Percentiles rank a stretch among this genome's conserved stretches.
phyloP scores from a whole-genome alignment of 1,140 invertebrate genomes.

The Hypothenemus hampei region DNA sequence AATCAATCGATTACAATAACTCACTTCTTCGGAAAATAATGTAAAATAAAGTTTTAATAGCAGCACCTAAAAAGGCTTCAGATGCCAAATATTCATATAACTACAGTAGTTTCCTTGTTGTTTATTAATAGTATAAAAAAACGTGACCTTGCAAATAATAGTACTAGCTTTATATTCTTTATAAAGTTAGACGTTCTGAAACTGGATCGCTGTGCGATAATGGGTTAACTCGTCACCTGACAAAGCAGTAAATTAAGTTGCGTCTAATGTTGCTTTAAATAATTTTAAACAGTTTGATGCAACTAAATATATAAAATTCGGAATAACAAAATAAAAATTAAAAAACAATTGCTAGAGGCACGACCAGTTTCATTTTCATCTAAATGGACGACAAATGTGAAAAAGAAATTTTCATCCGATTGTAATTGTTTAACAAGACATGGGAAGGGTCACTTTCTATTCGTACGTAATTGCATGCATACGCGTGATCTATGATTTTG shows the following conservation, averaged over 20 bases:
- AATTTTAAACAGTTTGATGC: too few species aligned
- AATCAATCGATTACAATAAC: too few species aligned
- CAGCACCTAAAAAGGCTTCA: too few species aligned
- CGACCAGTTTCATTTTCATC: constrained; percentile 6
- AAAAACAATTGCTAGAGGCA: not conserved
- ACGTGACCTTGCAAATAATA: too few species aligned
- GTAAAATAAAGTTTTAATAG: too few species aligned
- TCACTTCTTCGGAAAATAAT: too few species aligned
- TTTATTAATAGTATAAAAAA: too few species aligned
- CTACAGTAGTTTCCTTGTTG: too few species aligned
- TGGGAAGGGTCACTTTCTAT: constrained; percentile 9
- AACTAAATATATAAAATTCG: not conserved
- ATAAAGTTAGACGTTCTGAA: too few species aligned
- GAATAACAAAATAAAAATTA: not conserved
- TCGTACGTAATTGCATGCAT: not conserved
- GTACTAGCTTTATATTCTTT: too few species aligned
- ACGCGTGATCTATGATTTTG: not conserved
- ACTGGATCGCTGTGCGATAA: too few species aligned
- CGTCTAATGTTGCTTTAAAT: not conserved
- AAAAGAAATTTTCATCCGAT: constrained; percentile 13
- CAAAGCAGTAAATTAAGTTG: not conserved
- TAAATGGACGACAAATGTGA: not conserved
- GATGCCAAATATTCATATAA: too few species aligned
- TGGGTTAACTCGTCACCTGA: not conserved
- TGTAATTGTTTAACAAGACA: constrained; percentile 2